These are phyloP conservation scores for Athrips mouffetella DNA, from an alignment of 2,888 invertebrate species.

Conservation along the genomic window DNA sequence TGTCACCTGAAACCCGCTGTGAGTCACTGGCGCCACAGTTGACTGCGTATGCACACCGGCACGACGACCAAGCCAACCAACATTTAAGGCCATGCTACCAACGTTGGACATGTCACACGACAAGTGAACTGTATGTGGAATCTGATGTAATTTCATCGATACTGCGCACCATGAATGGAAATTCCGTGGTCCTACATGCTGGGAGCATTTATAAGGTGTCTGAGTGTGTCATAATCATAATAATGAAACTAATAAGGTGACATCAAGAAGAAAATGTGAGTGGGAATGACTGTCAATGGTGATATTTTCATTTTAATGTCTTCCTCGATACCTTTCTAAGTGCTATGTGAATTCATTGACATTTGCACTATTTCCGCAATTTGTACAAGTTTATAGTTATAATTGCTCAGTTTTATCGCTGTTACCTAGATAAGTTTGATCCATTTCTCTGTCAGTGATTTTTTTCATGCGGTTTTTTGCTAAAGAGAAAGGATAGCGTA, in stretches of 20 bases:
- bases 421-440: too few relatives aligned
- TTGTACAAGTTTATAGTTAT: too few relatives aligned
- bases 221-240: not conserved
- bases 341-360: not conserved
- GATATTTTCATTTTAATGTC: not conserved
- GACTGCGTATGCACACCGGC: conserved; percentile 1
- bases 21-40: conserved; percentile 18
- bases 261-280: too few relatives aligned
- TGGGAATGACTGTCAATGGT: not conserved
- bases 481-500: too few relatives aligned
- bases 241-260: too few relatives aligned
- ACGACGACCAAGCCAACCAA: not conserved
- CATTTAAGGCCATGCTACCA: conserved; percentile 2
- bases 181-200: not conserved
- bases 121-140: conserved; percentile 5
- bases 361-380: not conserved
- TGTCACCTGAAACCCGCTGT: conserved; percentile 19
- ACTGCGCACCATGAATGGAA: not conserved
- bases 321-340: not conserved
- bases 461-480: too few relatives aligned
- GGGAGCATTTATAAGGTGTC: not conserved
- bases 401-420: too few relatives aligned
- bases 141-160: conserved; percentile 6
- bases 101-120: not conserved
- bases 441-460: too few relatives aligned